Conservation (phyloP, 2,113 vertebrate species). For the Ochotona curzoniae region DNA sequence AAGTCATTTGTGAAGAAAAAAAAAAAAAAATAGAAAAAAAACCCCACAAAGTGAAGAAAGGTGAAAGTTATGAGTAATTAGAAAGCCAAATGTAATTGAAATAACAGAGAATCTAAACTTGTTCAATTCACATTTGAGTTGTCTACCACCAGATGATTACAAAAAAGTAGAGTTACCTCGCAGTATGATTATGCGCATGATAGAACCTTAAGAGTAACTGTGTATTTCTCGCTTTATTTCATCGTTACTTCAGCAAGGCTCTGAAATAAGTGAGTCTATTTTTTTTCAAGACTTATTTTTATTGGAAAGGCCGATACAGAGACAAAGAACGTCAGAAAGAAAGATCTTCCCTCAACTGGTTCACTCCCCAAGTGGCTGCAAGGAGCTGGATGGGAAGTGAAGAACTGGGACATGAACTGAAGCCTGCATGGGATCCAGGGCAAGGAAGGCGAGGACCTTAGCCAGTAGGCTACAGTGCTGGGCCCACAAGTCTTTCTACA, state of each 20-base stretch:
- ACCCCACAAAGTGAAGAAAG: neutral
- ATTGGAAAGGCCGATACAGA: no score
- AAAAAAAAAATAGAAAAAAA: neutral
- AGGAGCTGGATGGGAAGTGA: no score
- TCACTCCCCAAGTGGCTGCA: no score
- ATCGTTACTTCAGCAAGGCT: neutral
- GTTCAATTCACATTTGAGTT: neutral
- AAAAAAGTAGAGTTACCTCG: neutral
- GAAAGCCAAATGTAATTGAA: neutral
- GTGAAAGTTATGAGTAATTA: neutral
- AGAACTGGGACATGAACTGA: no score
- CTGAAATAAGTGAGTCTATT: neutral
- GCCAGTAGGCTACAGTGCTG: no score
- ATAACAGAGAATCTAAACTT: constrained; percentile 32
- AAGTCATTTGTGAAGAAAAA: constrained; percentile 23
- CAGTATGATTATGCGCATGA: neutral
- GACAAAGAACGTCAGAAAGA: no score
- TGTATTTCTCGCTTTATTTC: neutral
- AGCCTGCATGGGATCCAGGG: no score
- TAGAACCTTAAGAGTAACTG: neutral
- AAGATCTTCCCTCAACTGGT: no score
- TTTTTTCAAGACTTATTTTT: no score
- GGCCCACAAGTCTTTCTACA: neutral
- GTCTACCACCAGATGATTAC: neutral
- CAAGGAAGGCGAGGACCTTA: no score